Base-by-base conservation (phyloP, 2,888 invertebrate species). In the Galerucella calmariensis region DNA sequence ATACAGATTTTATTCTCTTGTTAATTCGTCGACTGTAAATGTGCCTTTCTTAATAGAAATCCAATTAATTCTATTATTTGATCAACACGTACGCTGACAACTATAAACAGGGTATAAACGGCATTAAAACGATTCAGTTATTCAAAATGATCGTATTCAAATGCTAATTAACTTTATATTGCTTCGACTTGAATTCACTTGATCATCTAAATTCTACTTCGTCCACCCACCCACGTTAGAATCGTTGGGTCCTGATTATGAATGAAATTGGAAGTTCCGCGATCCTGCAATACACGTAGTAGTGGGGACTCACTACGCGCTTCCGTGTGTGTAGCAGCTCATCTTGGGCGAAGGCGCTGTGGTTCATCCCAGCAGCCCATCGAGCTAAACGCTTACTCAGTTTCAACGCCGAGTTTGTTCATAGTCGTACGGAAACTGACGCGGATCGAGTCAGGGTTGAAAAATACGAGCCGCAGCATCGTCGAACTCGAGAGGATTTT, bases 331-430 rank as follows among this genome's bases (percentile, higher is more conserved):
- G 48, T 14, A 65, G 63, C 51, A 68, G 73, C 73, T 69, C 63
- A 65, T 65, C 63, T 65, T 65, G n/a, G 67, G 68, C 51, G 66
- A 16, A 65, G 41, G 63, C 63, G 63, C 20, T 46, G 69, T 24
- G 62, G 73, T 69, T 69, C 73, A 73, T 73, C 73, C 58, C 65
- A 56, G 73, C 69, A 58, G 46, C 56, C 68, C 70, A 51, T 46
- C 41, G 63, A 46, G 63, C 63, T 65, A 20, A 65, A 48, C 53
- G 69, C 63, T 69, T 53, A 51, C 63, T 69, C 77, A 77, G 77
- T 77, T 73, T 62, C 73, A 65, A 68, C 68, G 75, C 68, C 51
- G 75, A 73, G 61, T 62, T 16, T 62, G 41, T 62, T 62, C 62
- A 41, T 16, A 10, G 63, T 70, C 68, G 75, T 68, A 62, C 67